These are phyloP conservation scores for Tetramorium alpestre DNA, from an alignment of 1,140 invertebrate genomes.

Conservation along the genomic window DNA sequence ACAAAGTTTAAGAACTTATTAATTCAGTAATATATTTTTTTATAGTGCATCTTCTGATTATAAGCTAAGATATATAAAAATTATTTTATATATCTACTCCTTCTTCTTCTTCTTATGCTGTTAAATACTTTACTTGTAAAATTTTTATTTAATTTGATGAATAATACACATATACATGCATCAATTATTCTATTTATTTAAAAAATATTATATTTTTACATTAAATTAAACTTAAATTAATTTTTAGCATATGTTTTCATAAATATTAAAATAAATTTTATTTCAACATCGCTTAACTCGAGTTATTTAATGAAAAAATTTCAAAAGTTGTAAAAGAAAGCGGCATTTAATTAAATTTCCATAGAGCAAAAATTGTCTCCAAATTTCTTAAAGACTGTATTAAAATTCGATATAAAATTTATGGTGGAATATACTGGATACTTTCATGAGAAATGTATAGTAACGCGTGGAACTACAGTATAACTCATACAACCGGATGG, in stretches of 20 bases:
- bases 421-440: not conserved
- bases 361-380: not conserved
- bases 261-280: not conserved
- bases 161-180: not conserved
- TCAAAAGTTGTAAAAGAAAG: not conserved
- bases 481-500: not conserved
- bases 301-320: not conserved
- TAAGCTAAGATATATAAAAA: not conserved
- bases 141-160: constrained; percentile 6
- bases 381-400: not conserved
- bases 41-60: not conserved
- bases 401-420: not conserved
- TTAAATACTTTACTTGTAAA: not conserved
- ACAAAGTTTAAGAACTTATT: not conserved
- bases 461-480: not conserved
- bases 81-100: not conserved
- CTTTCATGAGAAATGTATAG: not conserved
- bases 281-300: not conserved
- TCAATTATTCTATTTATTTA: not conserved
- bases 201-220: not conserved
- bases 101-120: not conserved
- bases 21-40: not conserved
- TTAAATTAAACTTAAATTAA: constrained; percentile 1
- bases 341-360: not conserved
- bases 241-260: not conserved